These are phyloP conservation scores for Papilio glaucus DNA, from an alignment of 1,140 invertebrate genomes.

Conservation along the genomic window DNA sequence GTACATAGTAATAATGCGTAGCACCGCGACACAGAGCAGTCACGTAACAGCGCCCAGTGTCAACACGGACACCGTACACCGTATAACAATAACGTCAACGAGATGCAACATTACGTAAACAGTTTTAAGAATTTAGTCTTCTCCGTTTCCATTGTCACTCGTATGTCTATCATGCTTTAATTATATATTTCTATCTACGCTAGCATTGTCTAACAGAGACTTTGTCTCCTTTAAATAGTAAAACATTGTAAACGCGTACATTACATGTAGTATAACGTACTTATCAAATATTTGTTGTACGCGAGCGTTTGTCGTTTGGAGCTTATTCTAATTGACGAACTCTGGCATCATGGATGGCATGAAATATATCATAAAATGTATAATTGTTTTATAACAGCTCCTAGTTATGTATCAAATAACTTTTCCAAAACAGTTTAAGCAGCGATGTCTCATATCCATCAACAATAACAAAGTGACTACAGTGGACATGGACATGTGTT, in stretches of 20 bases:
- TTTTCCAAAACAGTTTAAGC: not conserved
- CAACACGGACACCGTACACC: constrained; percentile 33
- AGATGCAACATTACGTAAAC: constrained; percentile 79
- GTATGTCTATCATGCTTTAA: constrained; percentile 75
- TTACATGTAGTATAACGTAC: constrained; percentile 48
- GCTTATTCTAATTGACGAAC: constrained; percentile 24
- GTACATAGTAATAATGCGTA: constrained; percentile 48
- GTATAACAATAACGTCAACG: constrained; percentile 77
- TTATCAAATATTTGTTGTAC: constrained; percentile 43
- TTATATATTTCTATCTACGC: constrained; percentile 80
- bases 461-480: not conserved
- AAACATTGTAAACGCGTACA: constrained; percentile 75
- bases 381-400: not conserved
- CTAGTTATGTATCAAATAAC: not conserved
- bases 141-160: constrained; percentile 80
- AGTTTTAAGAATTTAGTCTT: constrained; percentile 82
- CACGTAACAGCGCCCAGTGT: constrained; percentile 47
- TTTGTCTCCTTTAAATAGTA: constrained; percentile 76
- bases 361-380: not conserved
- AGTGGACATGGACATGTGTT: not conserved
- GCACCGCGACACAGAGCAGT: constrained; percentile 48
- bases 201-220: constrained; percentile 80
- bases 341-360: constrained; percentile 11
- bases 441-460: not conserved
- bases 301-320: constrained; percentile 38